Percentiles rank a stretch among this genome's conserved stretches.
These are phyloP conservation scores for Uropsilus gracilis DNA, from an alignment of 2,113 vertebrate genomes.

Conservation along the genomic window DNA sequence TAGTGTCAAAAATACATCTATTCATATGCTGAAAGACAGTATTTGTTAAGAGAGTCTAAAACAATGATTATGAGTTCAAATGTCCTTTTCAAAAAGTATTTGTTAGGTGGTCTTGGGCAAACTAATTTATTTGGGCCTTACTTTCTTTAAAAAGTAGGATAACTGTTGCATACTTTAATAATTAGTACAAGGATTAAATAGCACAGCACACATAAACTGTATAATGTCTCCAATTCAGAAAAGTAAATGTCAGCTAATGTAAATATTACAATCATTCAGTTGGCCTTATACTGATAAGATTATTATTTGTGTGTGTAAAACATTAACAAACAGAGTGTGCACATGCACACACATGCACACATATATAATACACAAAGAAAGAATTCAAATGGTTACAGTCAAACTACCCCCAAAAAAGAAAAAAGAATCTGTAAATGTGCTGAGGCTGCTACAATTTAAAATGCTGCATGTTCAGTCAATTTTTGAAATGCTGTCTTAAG, in stretches of 20 bases:
- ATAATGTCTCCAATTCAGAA: not conserved
- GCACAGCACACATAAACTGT: not conserved
- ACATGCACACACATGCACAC: not conserved
- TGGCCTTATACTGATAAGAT: not conserved
- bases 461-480: slow-evolving; percentile 25
- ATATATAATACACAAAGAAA: not conserved
- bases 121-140: not conserved
- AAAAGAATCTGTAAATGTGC: slow-evolving; percentile 36
- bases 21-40: not conserved
- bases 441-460: slow-evolving; percentile 54
- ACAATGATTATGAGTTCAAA: not conserved
- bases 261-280: not conserved
- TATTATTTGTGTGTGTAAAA: not conserved
- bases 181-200: not conserved
- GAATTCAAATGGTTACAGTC: not conserved
- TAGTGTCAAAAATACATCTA: not conserved
- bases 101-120: not conserved
- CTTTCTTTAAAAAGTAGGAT: not conserved
- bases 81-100: not conserved
- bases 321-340: not conserved
- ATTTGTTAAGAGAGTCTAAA: not conserved
- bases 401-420: not conserved
- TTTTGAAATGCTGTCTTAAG: slow-evolving; percentile 62
- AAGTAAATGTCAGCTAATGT: not conserved
- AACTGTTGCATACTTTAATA: not conserved